Evolutionary conservation across 1,140 invertebrate genomes (phyloP).

Genomic region (Sycobia sp.): DNA sequence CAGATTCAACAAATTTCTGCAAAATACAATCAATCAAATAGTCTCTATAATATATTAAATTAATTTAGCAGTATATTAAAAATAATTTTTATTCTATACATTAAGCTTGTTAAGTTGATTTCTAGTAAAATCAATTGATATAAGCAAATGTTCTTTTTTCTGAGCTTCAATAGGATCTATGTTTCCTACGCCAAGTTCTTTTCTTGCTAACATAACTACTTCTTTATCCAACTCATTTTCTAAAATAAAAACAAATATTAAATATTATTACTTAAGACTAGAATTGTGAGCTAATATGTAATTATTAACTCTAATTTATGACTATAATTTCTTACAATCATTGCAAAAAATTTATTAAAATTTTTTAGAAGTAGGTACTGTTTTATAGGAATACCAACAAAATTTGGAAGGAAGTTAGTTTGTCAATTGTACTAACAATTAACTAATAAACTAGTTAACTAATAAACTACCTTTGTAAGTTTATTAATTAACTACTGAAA

Average conservation of each 20-base stretch:
- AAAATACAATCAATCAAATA: conserved; percentile 27
- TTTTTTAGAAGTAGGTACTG: no score
- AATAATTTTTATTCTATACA: conserved; percentile 35
- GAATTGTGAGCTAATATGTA: no score
- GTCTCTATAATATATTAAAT: background rate
- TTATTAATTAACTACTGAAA: no score
- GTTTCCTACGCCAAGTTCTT: conserved; percentile 38
- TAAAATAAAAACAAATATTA: conserved; percentile 16
- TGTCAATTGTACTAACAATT: no score
- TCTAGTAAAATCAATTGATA: conserved; percentile 37
- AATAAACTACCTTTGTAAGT: no score
- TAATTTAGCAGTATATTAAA: conserved; percentile 17
- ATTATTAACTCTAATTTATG: no score
- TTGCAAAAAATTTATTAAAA: no score
- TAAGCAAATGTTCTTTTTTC: conserved; percentile 36
- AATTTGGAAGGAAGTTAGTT: no score
- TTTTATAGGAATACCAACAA: no score
- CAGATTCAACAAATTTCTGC: conserved; percentile 58
- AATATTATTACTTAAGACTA: no score
- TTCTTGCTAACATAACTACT: conserved; percentile 25
- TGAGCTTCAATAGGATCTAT: conserved; percentile 40
- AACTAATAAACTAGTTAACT: no score
- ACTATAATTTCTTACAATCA: no score
- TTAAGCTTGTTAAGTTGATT: conserved; percentile 40
- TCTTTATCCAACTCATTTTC: conserved; percentile 30